A percentile compares a stretch with the other conserved stretches of the same genome.
Conservation (phyloP, 2,888 invertebrate genomes). For the Eremobia ochroleuca region DNA sequence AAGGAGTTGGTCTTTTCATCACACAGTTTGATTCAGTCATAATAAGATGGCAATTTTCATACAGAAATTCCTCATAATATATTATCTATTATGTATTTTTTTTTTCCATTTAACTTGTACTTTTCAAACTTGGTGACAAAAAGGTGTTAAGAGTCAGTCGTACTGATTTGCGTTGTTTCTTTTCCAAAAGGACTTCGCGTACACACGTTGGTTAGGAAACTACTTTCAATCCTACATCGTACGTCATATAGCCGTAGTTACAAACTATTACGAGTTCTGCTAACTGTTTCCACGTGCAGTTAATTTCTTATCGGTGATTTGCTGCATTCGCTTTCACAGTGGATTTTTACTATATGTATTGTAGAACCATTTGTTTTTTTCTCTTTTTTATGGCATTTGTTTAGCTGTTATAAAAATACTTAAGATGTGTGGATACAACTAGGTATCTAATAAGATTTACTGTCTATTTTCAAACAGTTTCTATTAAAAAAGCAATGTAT, state of each 20-base stretch:
- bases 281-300: not conserved
- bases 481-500: not conserved
- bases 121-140: not conserved
- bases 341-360: not conserved
- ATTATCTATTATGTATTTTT: not conserved
- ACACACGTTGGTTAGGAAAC: not conserved
- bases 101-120: not conserved
- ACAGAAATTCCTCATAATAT: not conserved
- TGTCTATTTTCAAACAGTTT: not conserved
- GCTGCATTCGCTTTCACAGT: not conserved
- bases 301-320: constrained; percentile 1
- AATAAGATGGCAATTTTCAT: not conserved
- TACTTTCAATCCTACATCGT: not conserved
- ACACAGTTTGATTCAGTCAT: not conserved
- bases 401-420: not conserved
- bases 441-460: not conserved
- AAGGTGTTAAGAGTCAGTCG: not conserved
- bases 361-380: not conserved
- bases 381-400: not conserved
- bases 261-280: not conserved
- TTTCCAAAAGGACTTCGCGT: not conserved
- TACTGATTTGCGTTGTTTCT: not conserved
- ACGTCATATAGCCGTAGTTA: not conserved
- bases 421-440: no score
- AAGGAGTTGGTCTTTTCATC: not conserved